These are phyloP conservation scores for Antrozous pallidus DNA, from an alignment of 2,797 vertebrate species.

Conservation along the genomic window DNA sequence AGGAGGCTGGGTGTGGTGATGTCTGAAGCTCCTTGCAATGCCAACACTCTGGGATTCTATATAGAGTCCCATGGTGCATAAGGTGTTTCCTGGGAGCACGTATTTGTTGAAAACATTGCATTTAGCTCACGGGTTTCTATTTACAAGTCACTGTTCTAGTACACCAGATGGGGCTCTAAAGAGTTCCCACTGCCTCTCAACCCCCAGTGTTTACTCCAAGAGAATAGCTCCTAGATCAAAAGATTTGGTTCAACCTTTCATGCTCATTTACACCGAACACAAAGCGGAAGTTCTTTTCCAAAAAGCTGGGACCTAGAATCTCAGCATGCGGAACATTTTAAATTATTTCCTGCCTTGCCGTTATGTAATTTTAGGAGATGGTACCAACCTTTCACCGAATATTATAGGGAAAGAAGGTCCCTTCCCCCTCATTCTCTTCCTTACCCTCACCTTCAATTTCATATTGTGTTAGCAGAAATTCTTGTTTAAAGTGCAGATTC, in stretches of 20 bases:
- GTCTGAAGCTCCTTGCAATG: not conserved
- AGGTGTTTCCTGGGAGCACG: slow-evolving; percentile 11
- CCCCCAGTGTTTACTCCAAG: not conserved
- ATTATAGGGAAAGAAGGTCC: not conserved
- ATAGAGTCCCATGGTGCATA: not conserved
- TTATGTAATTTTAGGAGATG: not conserved
- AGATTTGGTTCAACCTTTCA: not conserved
- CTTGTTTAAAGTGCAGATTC: not conserved
- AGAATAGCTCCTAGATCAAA: not conserved
- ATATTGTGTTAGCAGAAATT: not conserved
- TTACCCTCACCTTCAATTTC: not conserved
- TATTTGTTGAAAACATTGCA: not conserved
- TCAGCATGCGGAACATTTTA: not conserved
- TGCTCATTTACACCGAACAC: not conserved
- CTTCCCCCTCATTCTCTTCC: not conserved
- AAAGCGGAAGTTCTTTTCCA: not conserved
- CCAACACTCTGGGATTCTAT: not conserved
- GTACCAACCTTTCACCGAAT: not conserved
- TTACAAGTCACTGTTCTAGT: not conserved
- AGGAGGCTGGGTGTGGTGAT: not conserved
- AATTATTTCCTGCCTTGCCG: not conserved
- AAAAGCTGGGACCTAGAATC: not conserved
- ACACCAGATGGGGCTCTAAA: not conserved
- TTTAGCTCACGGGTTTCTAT: slow-evolving; percentile 38
- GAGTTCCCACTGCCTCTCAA: not conserved